phyloP scores from a whole-genome alignment of 2,888 invertebrate genomes.

The Pilophorus perplexus region DNA sequence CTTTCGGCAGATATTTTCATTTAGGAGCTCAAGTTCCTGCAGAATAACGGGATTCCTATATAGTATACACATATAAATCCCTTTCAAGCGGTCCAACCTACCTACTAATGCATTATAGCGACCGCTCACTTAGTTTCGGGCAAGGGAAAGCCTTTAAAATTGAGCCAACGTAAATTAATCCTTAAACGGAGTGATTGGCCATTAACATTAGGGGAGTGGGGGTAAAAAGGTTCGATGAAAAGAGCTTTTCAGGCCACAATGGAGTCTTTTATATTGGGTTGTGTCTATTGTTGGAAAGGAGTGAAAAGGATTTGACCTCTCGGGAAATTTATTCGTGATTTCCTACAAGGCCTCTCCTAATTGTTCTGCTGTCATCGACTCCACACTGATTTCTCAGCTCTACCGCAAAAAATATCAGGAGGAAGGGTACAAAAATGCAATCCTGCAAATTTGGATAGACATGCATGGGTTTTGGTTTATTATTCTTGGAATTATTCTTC shows the following conservation, averaged over 20 bases:
- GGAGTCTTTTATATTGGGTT: conserved; percentile 32
- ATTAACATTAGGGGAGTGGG: conserved; percentile 21
- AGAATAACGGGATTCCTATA: conserved; percentile 16
- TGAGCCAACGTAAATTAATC: conserved; percentile 32
- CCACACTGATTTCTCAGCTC: not conserved
- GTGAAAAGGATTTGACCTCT: conserved; percentile 34
- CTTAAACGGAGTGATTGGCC: conserved; percentile 27
- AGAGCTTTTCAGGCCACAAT: conserved; percentile 25
- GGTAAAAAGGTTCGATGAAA: conserved; percentile 23
- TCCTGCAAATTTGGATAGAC: too few relatives aligned
- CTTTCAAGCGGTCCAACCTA: not conserved
- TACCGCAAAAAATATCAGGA: too few relatives aligned
- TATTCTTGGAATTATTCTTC: too few relatives aligned
- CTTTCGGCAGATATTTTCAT: conserved; percentile 18
- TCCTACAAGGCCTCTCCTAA: conserved; percentile 20
- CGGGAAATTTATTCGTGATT: conserved; percentile 33
- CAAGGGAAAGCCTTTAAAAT: conserved; percentile 25
- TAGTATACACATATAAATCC: not conserved
- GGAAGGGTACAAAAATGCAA: too few relatives aligned
- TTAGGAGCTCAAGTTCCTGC: conserved; percentile 6
- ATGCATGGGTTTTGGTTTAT: too few relatives aligned
- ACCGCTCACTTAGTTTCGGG: not conserved
- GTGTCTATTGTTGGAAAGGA: conserved; percentile 34
- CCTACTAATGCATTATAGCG: not conserved
- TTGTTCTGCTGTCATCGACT: conserved; percentile 14